Evolutionary conservation across 1,140 invertebrate species (phyloP).

Genomic region (Lysiphlebus fabarum): DNA sequence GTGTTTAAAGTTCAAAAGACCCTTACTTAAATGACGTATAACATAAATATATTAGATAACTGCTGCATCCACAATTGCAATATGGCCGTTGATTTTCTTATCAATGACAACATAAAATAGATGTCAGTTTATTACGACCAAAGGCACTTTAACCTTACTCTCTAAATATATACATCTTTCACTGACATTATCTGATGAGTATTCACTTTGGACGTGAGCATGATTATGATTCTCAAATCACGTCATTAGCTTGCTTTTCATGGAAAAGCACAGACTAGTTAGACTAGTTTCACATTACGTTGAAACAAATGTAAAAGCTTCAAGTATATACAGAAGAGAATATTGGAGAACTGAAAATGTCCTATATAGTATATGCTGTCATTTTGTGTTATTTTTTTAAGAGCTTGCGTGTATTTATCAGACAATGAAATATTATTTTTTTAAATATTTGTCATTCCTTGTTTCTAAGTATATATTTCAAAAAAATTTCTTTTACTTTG

Average conservation of each 20-base stretch:
- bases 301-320: not conserved
- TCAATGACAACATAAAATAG: not conserved
- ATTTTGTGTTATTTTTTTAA: too few relatives aligned
- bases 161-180: constrained; percentile 1
- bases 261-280: not conserved
- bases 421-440: too few relatives aligned
- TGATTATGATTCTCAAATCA: constrained; percentile 5
- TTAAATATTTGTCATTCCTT: too few relatives aligned
- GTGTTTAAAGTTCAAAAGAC: not conserved
- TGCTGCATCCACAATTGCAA: not conserved
- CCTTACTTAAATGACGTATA: not conserved
- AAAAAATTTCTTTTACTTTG: too few relatives aligned
- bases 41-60: not conserved
- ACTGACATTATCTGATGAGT: constrained; percentile 9
- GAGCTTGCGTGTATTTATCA: too few relatives aligned
- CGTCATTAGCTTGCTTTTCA: constrained; percentile 8
- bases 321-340: not conserved
- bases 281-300: too few relatives aligned
- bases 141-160: constrained; percentile 4
- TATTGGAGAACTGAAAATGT: too few relatives aligned
- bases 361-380: too few relatives aligned
- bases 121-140: constrained; percentile 12
- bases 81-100: constrained; percentile 10
- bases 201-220: not conserved
- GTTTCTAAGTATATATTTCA: too few relatives aligned